Evolutionary conservation across 2,797 vertebrate genomes (phyloP).

Genomic region (Ispidina lecontei): DNA sequence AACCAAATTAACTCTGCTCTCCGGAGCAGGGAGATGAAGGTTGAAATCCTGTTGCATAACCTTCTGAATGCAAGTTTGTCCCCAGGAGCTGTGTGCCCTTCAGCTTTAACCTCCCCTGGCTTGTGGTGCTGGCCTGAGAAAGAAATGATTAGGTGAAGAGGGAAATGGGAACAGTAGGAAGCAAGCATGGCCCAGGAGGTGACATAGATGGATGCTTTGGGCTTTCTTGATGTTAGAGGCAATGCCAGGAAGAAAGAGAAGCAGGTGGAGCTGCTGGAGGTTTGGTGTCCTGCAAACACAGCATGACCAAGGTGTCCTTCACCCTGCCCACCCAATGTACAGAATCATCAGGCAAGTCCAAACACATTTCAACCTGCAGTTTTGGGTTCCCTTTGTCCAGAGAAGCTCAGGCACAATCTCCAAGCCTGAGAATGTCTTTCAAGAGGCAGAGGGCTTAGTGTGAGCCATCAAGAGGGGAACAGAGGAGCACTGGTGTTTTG

Average conservation of each 20-base stretch:
- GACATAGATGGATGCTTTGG: background rate
- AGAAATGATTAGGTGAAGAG: background rate
- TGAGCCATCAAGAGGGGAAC: background rate
- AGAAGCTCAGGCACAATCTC: background rate
- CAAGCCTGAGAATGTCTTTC: fast-evolving
- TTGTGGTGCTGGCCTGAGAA: background rate
- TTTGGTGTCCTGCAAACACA: background rate
- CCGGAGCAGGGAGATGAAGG: background rate
- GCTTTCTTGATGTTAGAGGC: fast-evolving
- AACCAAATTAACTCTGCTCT: constrained; percentile 35
- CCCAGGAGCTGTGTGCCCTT: background rate
- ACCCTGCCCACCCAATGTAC: too few species aligned
- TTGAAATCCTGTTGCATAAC: constrained; percentile 12
- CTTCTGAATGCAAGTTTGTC: background rate
- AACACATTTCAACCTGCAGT: background rate
- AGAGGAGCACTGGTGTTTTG: background rate
- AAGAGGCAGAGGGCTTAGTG: background rate
- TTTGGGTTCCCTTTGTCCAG: background rate
- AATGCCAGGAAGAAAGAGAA: background rate
- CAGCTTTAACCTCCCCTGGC: background rate
- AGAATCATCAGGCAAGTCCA: background rate
- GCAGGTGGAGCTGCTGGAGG: background rate
- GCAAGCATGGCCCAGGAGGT: background rate
- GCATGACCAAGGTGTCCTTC: background rate
- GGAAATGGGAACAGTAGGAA: background rate